phyloP scores from a whole-genome alignment of 2,888 invertebrate genomes.

The Hemicrepidius hirtus region DNA sequence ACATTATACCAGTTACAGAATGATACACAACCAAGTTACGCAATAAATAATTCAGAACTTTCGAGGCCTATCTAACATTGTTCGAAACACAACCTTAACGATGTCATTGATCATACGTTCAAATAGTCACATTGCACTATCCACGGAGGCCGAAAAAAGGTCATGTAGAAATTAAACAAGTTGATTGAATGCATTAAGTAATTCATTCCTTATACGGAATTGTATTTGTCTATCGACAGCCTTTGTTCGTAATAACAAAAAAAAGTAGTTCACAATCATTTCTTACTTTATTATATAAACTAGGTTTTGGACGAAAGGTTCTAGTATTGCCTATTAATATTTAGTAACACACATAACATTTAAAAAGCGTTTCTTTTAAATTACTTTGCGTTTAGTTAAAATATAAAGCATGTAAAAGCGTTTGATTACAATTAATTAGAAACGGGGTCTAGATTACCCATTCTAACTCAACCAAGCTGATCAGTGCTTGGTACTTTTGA shows the following conservation, averaged over 20 bases:
- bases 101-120: slow-evolving; percentile 21
- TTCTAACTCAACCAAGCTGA: slow-evolving; percentile 29
- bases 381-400: neutral
- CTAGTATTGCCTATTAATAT: neutral
- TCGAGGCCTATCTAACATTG: slow-evolving; percentile 15
- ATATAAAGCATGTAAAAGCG: slow-evolving; percentile 3
- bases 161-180: slow-evolving; percentile 4
- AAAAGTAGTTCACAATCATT: no score
- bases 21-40: neutral
- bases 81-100: slow-evolving; percentile 20
- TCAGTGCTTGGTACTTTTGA: slow-evolving; percentile 38
- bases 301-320: neutral
- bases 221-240: neutral
- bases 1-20: no score
- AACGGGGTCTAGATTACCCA: slow-evolving; percentile 17
- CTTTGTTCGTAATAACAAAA: neutral
- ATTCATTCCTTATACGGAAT: slow-evolving; percentile 5
- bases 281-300: no score
- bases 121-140: slow-evolving; percentile 14
- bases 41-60: slow-evolving; percentile 12
- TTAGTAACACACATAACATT: no score
- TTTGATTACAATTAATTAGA: slow-evolving; percentile 27
- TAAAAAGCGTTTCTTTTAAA: no score
- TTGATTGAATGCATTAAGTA: slow-evolving; percentile 12
- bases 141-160: slow-evolving; percentile 8